Evolutionary conservation across 2,797 vertebrate species (phyloP).

Genomic region (Bovichtus diacanthus): DNA sequence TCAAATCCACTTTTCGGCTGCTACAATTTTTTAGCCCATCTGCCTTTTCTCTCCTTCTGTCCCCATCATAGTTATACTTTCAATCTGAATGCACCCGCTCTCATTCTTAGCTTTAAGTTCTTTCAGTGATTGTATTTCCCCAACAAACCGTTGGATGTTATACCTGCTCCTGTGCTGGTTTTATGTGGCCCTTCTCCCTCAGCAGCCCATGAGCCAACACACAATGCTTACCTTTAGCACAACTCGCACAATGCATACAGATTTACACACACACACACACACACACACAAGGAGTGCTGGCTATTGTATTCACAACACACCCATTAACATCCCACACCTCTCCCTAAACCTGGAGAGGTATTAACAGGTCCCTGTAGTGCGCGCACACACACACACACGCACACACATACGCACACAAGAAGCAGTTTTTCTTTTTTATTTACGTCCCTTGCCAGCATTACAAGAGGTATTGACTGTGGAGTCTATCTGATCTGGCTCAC

Average conservation of each 20-base stretch:
- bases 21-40: neutral
- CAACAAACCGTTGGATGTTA: neutral
- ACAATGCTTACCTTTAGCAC: constrained; percentile 5
- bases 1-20: neutral
- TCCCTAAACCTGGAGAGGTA: constrained; percentile 12
- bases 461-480: constrained; percentile 63
- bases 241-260: constrained; percentile 21
- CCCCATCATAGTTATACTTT: neutral
- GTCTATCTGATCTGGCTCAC: constrained; percentile 51
- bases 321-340: constrained; percentile 28
- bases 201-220: neutral
- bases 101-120: neutral
- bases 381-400: neutral
- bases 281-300: neutral
- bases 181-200: constrained; percentile 2
- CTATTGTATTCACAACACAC: constrained; percentile 18
- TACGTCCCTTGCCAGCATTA: constrained; percentile 45
- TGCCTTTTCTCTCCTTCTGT: neutral
- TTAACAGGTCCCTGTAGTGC: constrained; percentile 15
- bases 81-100: neutral
- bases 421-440: constrained; percentile 56
- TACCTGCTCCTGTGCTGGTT: neutral
- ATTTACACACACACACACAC: constrained; percentile 14
- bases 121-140: constrained; percentile 4
- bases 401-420: neutral